Percentiles rank a stretch among this genome's conserved stretches.
Conservation (phyloP, 2,888 invertebrate genomes). For the Harpagoxenus sublaevis region DNA sequence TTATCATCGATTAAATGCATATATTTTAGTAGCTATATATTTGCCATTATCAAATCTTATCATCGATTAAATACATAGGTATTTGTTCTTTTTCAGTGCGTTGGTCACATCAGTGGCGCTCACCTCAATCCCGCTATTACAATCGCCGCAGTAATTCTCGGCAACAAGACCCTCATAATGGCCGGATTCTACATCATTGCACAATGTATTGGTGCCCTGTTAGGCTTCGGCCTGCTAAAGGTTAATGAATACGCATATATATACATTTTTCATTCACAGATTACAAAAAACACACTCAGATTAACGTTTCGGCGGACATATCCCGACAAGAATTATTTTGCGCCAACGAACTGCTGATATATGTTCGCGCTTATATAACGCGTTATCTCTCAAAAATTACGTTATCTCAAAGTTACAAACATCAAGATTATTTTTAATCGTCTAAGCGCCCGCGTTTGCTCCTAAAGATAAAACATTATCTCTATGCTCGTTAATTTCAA, state of each 20-base stretch:
- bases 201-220: slow-evolving; percentile 90
- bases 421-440: background rate
- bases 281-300: background rate
- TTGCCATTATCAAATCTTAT: slow-evolving; percentile 1
- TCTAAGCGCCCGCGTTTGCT: background rate
- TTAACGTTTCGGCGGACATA: background rate
- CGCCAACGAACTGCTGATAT: background rate
- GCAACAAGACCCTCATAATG: slow-evolving; percentile 87
- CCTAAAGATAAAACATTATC: slow-evolving; percentile 1
- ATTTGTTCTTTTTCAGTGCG: slow-evolving; percentile 87
- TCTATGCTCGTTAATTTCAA: background rate
- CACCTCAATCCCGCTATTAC: slow-evolving; percentile 93
- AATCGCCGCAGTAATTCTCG: slow-evolving; percentile 89
- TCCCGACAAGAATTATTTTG: background rate
- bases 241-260: slow-evolving; percentile 77
- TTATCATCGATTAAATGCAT: background rate
- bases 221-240: slow-evolving; percentile 91
- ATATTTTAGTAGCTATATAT: background rate
- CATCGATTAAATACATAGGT: background rate
- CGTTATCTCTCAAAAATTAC: slow-evolving; percentile 26
- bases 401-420: background rate
- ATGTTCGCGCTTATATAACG: background rate
- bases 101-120: slow-evolving; percentile 93
- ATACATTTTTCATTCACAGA: background rate
- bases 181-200: slow-evolving; percentile 89